phyloP scores from a whole-genome alignment of 1,140 invertebrate species.

The Chlorops oryzae region DNA sequence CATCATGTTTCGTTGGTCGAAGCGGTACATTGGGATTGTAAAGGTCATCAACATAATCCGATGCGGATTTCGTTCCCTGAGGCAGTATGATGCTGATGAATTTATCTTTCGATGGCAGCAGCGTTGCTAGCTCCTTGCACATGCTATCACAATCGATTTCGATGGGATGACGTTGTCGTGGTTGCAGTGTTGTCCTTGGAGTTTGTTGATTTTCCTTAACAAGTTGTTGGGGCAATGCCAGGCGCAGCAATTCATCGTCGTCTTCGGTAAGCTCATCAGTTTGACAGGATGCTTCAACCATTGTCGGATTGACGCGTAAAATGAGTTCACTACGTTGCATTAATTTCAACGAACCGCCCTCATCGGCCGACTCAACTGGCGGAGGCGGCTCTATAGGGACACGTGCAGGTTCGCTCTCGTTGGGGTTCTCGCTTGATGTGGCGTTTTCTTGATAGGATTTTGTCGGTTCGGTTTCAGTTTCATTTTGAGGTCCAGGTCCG shows the following conservation, averaged over 20 bases:
- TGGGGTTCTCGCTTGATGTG: no score
- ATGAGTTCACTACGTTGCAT: conserved; percentile 59
- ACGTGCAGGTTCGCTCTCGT: no score
- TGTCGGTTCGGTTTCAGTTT: background rate
- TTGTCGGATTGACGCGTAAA: conserved; percentile 55
- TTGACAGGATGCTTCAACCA: conserved; percentile 58
- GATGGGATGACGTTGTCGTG: conserved; percentile 60
- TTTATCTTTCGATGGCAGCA: conserved; percentile 61
- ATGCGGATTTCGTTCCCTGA: conserved; percentile 65
- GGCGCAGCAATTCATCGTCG: conserved; percentile 19
- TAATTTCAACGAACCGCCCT: no score
- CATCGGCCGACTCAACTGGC: no score
- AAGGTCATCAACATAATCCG: conserved; percentile 73
- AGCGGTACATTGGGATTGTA: conserved; percentile 65
- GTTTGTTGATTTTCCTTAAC: conserved; percentile 29
- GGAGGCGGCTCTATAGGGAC: no score
- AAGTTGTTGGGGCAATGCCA: background rate
- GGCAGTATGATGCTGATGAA: conserved; percentile 67
- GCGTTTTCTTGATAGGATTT: no score
- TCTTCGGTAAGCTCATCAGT: conserved; percentile 50
- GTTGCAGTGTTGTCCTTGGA: conserved; percentile 30
- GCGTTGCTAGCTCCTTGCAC: conserved; percentile 64
- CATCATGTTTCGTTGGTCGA: conserved; percentile 50
- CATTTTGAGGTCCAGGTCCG: background rate
- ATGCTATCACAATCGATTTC: conserved; percentile 76